phyloP scores from a whole-genome alignment of 2,113 vertebrate species.

The Diphyllodes magnificus region DNA sequence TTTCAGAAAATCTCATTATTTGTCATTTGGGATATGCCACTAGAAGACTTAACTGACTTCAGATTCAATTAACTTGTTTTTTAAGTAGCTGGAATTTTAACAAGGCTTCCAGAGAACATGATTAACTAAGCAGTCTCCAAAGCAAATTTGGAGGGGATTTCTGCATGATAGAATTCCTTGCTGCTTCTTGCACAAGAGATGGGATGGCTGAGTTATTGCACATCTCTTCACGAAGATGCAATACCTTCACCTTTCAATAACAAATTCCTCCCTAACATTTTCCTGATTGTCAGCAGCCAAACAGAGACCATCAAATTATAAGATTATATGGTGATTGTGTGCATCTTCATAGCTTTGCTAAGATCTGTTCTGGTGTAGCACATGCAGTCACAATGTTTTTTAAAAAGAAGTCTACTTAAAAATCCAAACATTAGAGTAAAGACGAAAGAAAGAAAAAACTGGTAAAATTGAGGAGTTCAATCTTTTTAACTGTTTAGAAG shows the following conservation, averaged over 20 bases:
- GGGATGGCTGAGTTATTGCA: background rate
- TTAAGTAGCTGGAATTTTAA: conserved; percentile 26
- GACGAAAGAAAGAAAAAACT: background rate
- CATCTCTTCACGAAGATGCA: background rate
- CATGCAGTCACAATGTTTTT: background rate
- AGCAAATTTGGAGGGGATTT: background rate
- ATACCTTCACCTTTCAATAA: background rate
- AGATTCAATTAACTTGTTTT: conserved; percentile 39
- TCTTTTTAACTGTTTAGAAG: background rate
- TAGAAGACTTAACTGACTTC: background rate
- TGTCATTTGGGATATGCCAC: background rate
- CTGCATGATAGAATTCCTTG: background rate
- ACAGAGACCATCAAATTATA: background rate
- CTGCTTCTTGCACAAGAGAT: background rate
- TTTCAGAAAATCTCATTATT: conserved; percentile 7
- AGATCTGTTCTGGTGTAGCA: background rate
- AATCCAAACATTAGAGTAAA: background rate
- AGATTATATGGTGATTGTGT: background rate
- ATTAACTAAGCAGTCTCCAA: background rate
- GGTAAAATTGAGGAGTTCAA: background rate
- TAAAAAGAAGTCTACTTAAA: background rate
- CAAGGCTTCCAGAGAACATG: background rate
- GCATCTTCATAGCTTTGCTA: background rate
- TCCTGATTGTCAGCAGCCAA: background rate
- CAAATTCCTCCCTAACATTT: background rate